These are phyloP conservation scores for Drosophila baimaii DNA, from an alignment of 1,140 invertebrate species.

Conservation along the genomic window DNA sequence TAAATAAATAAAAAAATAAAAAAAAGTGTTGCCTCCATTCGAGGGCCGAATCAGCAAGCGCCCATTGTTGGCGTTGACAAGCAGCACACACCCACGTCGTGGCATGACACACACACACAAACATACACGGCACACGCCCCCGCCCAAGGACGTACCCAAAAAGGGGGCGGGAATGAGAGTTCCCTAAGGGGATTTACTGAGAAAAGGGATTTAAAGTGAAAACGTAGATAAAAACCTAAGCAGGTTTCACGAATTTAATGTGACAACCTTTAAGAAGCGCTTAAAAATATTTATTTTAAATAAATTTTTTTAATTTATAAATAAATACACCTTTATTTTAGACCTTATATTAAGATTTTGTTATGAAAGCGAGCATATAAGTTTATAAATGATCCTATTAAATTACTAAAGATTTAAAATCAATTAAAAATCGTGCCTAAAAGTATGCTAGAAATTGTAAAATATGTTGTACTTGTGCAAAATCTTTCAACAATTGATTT, in stretches of 20 bases:
- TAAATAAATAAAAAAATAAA: constrained; percentile 32
- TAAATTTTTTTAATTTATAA: no score
- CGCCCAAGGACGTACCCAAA: background rate
- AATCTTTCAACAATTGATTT: no score
- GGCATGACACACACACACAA: constrained; percentile 5
- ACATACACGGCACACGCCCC: constrained; percentile 28
- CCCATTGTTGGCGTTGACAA: constrained; percentile 55
- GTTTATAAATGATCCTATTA: background rate
- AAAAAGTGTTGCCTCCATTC: constrained; percentile 65
- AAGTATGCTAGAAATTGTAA: no score
- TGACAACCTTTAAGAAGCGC: no score
- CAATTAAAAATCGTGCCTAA: background rate
- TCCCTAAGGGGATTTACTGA: background rate
- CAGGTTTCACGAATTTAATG: background rate
- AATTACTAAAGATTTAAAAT: background rate
- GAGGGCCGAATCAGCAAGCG: constrained; percentile 34
- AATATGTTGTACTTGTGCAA: background rate
- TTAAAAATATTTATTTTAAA: background rate
- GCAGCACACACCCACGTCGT: constrained; percentile 20
- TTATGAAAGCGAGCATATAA: no score
- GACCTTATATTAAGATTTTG: no score
- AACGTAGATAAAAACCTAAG: background rate
- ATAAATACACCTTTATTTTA: background rate
- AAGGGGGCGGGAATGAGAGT: background rate
- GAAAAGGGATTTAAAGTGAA: background rate